A percentile compares a stretch with the other conserved stretches of the same genome.
Conservation (phyloP, 2,113 vertebrate species). For the Notothenia coriiceps region DNA sequence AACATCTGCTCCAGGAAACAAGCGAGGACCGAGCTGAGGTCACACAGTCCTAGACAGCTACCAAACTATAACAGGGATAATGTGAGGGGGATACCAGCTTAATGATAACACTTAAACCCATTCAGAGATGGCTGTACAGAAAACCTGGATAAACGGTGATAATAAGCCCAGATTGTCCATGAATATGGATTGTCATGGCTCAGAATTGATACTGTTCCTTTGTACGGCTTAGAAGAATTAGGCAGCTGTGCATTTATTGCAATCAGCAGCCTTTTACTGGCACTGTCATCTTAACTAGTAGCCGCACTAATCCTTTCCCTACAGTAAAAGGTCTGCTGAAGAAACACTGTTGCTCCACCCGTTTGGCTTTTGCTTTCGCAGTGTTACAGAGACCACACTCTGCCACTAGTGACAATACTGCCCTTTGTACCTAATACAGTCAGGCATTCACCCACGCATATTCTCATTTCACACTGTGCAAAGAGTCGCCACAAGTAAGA, state of each 20-base stretch:
- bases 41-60: constrained; percentile 64
- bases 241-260: constrained; percentile 60
- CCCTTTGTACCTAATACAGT: constrained; percentile 61
- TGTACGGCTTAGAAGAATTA: constrained; percentile 44
- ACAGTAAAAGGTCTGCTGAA: constrained; percentile 34
- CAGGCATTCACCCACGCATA: constrained; percentile 41
- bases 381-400: constrained; percentile 25
- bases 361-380: constrained; percentile 33
- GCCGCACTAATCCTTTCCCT: constrained; percentile 19
- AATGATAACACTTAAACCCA: constrained; percentile 79
- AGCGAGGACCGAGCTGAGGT: constrained; percentile 75
- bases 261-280: constrained; percentile 20
- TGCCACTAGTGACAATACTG: constrained; percentile 39
- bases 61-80: constrained; percentile 62
- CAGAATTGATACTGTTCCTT: constrained; percentile 64
- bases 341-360: constrained; percentile 54
- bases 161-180: constrained; percentile 73
- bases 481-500: constrained; percentile 20
- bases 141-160: constrained; percentile 65
- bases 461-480: constrained; percentile 27
- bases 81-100: constrained; percentile 73
- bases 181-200: constrained; percentile 75
- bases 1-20: constrained; percentile 79
- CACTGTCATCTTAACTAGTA: constrained; percentile 3
- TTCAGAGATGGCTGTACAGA: constrained; percentile 50